phyloP scores from a whole-genome alignment of 2,113 vertebrate species.

The Stictonetta naevosa region DNA sequence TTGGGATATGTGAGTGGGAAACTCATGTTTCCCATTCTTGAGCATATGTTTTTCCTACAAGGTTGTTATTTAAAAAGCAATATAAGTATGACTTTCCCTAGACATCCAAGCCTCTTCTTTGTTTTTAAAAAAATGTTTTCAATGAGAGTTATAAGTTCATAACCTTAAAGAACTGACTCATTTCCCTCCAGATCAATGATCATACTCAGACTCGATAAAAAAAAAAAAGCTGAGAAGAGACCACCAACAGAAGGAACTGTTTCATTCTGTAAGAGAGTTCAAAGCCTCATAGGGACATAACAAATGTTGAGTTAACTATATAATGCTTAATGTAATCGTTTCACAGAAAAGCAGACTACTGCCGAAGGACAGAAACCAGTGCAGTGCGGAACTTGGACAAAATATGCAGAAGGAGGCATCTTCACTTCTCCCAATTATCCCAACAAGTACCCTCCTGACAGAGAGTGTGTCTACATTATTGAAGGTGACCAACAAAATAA shows the following conservation, averaged over 20 bases:
- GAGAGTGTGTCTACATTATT: conserved; percentile 98
- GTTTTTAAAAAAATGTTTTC: neutral
- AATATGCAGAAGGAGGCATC: conserved; percentile 93
- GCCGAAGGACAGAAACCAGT: conserved; percentile 93
- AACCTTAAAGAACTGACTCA: neutral
- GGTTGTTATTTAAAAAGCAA: neutral
- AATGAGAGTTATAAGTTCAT: neutral
- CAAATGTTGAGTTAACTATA: conserved; percentile 1
- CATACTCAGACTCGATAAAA: neutral
- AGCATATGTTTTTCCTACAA: accelerated
- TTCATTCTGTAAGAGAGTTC: neutral
- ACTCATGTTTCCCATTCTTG: neutral
- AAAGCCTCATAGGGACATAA: neutral
- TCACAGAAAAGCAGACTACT: conserved; percentile 87
- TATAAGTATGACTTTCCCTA: neutral
- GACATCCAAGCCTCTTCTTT: neutral
- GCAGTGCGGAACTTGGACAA: conserved; percentile 98
- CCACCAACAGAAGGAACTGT: neutral
- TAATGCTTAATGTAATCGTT: conserved; percentile 28
- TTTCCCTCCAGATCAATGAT: neutral
- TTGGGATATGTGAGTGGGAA: neutral
- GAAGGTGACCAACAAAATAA: conserved; percentile 84
- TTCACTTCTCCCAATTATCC: conserved; percentile 99
- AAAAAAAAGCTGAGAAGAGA: neutral
- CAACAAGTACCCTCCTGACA: conserved; percentile 97